phyloP scores from a whole-genome alignment of 2,797 vertebrate species.

The Allobates femoralis region DNA sequence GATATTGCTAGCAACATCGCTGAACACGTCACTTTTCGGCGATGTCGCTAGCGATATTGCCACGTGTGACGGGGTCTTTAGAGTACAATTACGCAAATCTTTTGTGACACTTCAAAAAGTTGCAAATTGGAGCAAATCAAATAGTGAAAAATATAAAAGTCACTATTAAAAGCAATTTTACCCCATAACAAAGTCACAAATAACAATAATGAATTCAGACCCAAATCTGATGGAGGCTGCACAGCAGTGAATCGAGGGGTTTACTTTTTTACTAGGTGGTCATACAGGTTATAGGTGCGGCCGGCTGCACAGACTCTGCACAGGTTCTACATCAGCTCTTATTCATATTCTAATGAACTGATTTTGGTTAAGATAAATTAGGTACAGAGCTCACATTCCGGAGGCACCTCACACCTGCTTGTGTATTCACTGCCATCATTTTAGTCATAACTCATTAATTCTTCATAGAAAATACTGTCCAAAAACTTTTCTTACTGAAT shows the following conservation, averaged over 20 bases:
- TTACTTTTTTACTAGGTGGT: neutral
- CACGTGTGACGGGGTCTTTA: no score
- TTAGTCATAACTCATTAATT: constrained; percentile 8
- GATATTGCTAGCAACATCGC: no score
- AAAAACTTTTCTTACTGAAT: neutral
- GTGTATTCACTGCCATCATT: neutral
- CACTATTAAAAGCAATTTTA: no score
- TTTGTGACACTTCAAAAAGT: no score
- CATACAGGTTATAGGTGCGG: neutral
- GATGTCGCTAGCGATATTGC: no score
- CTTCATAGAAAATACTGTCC: constrained; percentile 15
- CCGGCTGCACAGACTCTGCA: neutral
- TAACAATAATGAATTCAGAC: neutral
- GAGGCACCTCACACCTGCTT: neutral
- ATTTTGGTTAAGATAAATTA: neutral
- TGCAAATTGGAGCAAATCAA: no score
- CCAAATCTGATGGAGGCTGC: neutral
- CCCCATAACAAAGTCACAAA: no score
- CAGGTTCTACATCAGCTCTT: neutral
- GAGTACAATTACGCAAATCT: no score
- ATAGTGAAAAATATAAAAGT: no score
- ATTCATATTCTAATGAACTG: neutral
- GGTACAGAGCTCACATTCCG: neutral
- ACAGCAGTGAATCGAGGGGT: no score
- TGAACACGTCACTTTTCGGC: no score